phyloP scores from a whole-genome alignment of 2,888 invertebrate genomes.

The Aricia artaxerxes region DNA sequence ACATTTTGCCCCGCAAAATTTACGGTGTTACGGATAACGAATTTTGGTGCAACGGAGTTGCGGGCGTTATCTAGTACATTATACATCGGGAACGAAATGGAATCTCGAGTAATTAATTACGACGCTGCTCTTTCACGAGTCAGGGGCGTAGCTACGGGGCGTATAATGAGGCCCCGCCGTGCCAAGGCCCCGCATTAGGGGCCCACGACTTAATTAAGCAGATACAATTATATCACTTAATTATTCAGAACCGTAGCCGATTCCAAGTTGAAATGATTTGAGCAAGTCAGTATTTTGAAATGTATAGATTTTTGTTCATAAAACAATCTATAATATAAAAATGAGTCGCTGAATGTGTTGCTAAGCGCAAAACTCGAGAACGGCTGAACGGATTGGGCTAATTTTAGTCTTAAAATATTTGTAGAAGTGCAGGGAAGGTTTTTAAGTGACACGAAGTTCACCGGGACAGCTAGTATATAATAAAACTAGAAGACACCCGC shows the following conservation, averaged over 20 bases:
- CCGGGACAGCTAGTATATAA: no score
- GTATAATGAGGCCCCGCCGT: constrained; percentile 19
- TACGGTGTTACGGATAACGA: neutral
- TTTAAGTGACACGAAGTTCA: no score
- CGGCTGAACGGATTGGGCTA: no score
- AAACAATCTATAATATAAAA: no score
- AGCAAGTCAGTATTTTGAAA: neutral
- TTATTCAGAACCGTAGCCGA: neutral
- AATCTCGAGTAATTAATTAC: constrained; percentile 9
- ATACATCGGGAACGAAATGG: neutral
- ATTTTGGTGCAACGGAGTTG: neutral
- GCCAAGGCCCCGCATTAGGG: neutral
- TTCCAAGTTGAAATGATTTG: neutral
- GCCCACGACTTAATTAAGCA: constrained; percentile 16
- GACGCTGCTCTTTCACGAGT: constrained; percentile 15
- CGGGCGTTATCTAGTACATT: neutral
- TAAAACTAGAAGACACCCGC: no score
- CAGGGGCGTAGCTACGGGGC: constrained; percentile 18
- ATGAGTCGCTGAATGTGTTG: no score
- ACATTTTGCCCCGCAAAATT: neutral
- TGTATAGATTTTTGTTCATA: no score
- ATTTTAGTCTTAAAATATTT: no score
- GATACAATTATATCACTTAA: constrained; percentile 29
- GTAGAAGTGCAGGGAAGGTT: no score
- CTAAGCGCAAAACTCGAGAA: no score